Evolutionary conservation across 2,113 vertebrate species (phyloP), one percentile per base, ranked within the genome.

Genomic region (Myocastor coypus): DNA sequence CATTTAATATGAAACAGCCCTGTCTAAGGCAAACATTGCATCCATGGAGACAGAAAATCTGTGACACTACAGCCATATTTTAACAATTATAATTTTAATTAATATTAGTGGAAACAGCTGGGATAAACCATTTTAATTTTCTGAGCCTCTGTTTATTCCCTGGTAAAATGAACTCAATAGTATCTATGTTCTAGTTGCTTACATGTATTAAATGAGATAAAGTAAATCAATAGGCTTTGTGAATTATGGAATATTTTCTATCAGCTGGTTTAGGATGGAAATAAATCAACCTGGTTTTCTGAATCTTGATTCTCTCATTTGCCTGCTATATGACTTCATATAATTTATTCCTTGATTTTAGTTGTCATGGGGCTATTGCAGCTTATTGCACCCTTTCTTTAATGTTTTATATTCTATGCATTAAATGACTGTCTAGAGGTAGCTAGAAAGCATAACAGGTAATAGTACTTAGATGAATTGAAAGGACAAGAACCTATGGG

Each of bases 51-150:
- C 5, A 40, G 26, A 84, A 93, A 68, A 52, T 57, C 73, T 78
- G 20, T 94, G 42, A 86, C 16, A 87, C 16, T 64, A 42, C 1
- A 87, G 40, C 3, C 85, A 81, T 59, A 89, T 52, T 28, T 92
- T 66, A 94, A 85, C 66, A 69, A 73, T 46, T 55, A 28, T 52
- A 83, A 86, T 89, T 92, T 95, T 77, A 82, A 73, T 66, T 82
- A 85, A 73, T 88, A 61, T 84, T 83, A 88, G 42, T 12, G 73
- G 55, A 94, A 22, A 32, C 42, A 96, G 10, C 10, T 78, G 11
- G 7, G 9, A 81, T 6, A 92, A 61, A 73, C 3, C 9, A 57
- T 57, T 94, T 85, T 91, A 50, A 84, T 92, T 82, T 37, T 87
- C 46, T 64, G 24, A 92, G 26, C 20, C 50, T 93, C 75, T 94